Conservation (phyloP, 2,797 vertebrate genomes). For the Polyboroides typus region DNA sequence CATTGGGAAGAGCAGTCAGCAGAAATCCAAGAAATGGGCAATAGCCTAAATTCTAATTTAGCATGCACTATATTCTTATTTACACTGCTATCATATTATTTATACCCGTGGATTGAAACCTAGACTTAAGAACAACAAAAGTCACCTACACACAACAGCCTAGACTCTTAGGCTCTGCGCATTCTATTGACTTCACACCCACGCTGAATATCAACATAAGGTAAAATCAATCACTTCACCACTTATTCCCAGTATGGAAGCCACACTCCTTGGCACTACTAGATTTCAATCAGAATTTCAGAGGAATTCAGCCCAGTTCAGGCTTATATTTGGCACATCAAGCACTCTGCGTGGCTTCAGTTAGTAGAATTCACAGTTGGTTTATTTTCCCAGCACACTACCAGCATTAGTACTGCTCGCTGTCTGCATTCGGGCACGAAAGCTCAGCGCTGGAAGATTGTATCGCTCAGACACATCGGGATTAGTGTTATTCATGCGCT, state of each 20-base stretch:
- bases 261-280: background rate
- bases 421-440: accelerated
- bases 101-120: background rate
- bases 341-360: background rate
- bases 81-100: accelerated
- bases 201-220: background rate
- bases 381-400: background rate
- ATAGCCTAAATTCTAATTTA: background rate
- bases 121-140: background rate
- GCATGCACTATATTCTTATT: background rate
- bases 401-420: background rate
- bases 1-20: background rate
- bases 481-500: constrained; percentile 44
- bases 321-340: background rate
- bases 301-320: background rate
- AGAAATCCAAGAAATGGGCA: background rate
- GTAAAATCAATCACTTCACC: background rate
- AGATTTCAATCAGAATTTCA: background rate
- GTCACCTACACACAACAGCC: background rate
- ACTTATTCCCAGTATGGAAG: background rate
- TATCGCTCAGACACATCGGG: background rate
- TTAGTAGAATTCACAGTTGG: background rate
- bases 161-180: background rate
- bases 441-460: background rate
- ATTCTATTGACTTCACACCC: background rate